phyloP scores from a whole-genome alignment of 1,140 invertebrate species.

The Neuroterus valhalla region DNA sequence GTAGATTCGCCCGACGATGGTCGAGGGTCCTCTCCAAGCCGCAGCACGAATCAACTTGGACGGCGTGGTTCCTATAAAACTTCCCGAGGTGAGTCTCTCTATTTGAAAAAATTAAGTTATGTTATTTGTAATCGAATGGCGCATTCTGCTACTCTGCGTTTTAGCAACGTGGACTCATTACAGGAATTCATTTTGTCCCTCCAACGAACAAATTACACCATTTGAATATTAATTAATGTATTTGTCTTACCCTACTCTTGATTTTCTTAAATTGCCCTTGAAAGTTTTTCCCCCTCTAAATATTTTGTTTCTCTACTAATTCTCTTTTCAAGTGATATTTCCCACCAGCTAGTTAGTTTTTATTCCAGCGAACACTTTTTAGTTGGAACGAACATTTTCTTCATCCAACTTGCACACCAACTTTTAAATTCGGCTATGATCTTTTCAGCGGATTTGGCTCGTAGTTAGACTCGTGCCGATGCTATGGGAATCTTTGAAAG shows the following conservation, averaged over 20 bases:
- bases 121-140: slow-evolving; percentile 41
- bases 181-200: too few species aligned
- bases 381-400: slow-evolving; percentile 68
- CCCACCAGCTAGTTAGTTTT: slow-evolving; percentile 36
- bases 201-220: too few species aligned
- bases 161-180: not conserved
- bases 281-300: too few species aligned
- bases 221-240: too few species aligned
- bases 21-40: slow-evolving; percentile 82
- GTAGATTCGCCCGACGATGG: slow-evolving; percentile 89
- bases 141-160: slow-evolving; percentile 34
- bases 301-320: too few species aligned
- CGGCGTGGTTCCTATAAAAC: slow-evolving; percentile 90
- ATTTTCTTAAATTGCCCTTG: too few species aligned
- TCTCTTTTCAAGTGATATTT: not conserved
- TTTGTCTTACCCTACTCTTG: too few species aligned
- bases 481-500: not conserved
- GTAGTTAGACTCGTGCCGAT: slow-evolving; percentile 59
- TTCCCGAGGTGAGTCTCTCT: slow-evolving; percentile 82
- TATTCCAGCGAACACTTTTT: slow-evolving; percentile 37
- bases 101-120: slow-evolving; percentile 38
- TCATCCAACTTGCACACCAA: slow-evolving; percentile 68
- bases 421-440: slow-evolving; percentile 59
- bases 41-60: slow-evolving; percentile 81
- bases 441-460: slow-evolving; percentile 55